These are phyloP conservation scores for rat (Rattus norvegicus) DNA, from an alignment of 2,113 vertebrate genomes.

Conservation along the genomic window DNA sequence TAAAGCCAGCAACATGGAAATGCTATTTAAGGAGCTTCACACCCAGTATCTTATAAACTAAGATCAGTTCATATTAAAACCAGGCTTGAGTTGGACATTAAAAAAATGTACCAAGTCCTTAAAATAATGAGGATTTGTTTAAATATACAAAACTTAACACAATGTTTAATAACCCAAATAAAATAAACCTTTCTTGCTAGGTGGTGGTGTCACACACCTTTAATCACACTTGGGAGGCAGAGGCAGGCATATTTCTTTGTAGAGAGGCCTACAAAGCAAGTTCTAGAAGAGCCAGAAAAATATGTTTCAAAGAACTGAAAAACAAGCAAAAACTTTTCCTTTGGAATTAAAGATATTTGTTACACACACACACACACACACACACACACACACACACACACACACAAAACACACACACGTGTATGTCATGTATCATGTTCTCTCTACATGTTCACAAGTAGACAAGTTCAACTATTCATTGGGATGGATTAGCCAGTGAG, in stretches of 20 bases:
- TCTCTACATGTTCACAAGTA: neutral
- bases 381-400: no score
- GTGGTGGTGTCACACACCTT: neutral
- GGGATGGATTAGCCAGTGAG: neutral
- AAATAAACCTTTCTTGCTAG: neutral
- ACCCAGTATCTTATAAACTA: neutral
- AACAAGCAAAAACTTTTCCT: neutral
- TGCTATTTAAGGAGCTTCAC: neutral
- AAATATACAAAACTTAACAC: neutral
- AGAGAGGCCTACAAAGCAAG: no score
- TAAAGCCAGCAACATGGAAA: constrained; percentile 13
- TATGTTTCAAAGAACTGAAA: neutral
- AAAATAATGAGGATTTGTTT: constrained; percentile 36
- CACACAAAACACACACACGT: no score
- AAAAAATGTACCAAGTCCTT: neutral
- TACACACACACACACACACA: no score
- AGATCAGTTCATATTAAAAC: neutral
- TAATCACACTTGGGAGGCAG: neutral
- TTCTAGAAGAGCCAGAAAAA: neutral
- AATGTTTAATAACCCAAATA: neutral
- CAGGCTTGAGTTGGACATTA: neutral
- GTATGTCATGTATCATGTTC: no score
- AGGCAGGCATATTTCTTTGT: neutral
- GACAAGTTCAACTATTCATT: neutral
- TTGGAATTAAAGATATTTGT: neutral